Percentiles rank a stretch among this genome's conserved stretches.
Evolutionary conservation across 2,113 vertebrate genomes (phyloP).

Genomic region (Saccopteryx leptura): DNA sequence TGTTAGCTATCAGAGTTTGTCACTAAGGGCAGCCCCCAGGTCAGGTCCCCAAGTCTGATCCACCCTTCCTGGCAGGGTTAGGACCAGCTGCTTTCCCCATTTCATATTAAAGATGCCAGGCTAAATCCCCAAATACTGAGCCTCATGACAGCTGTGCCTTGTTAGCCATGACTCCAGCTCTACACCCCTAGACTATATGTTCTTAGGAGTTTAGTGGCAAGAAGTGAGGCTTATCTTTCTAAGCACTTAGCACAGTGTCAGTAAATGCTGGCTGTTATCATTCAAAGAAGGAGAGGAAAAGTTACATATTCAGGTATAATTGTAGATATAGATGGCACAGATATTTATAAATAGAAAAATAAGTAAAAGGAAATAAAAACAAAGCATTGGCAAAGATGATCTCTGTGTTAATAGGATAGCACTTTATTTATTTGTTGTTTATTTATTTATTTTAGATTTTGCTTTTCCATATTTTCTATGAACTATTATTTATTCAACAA

Average conservation of each 20-base stretch:
- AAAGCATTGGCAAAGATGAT: background rate
- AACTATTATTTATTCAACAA: background rate
- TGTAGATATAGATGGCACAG: background rate
- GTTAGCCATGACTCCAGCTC: background rate
- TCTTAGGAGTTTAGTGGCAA: background rate
- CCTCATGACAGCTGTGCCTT: background rate
- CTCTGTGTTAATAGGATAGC: background rate
- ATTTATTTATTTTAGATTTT: background rate
- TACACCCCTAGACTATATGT: background rate
- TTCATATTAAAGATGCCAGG: background rate
- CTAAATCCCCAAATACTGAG: background rate
- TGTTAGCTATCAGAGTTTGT: background rate
- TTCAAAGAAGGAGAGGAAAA: background rate
- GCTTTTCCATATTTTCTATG: constrained; percentile 6
- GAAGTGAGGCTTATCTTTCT: background rate
- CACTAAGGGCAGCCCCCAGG: background rate
- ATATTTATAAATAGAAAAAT: background rate
- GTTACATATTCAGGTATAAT: background rate
- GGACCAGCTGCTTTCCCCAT: background rate
- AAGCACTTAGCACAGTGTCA: background rate
- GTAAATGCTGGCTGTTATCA: background rate
- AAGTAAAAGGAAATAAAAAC: background rate
- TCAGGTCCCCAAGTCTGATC: background rate
- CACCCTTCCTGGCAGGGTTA: background rate
- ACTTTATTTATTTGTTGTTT: background rate